These are phyloP conservation scores for Brachionichthys hirsutus DNA, from an alignment of 2,113 vertebrate species.

Conservation along the genomic window DNA sequence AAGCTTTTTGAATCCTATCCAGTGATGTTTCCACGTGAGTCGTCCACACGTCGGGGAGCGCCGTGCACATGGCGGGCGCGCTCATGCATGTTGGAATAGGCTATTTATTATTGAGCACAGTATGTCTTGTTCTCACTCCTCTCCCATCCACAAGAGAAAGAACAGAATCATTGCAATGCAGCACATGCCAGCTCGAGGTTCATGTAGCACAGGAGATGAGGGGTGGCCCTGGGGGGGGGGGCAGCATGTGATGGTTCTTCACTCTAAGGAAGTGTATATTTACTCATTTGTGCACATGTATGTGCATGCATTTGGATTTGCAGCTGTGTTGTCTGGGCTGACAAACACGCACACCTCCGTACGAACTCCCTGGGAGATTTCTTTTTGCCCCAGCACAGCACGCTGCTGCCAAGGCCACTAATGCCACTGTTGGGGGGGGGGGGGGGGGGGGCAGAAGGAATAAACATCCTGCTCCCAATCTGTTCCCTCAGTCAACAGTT, in stretches of 20 bases:
- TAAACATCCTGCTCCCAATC: constrained; percentile 56
- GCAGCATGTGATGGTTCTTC: background rate
- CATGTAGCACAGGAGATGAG: constrained; percentile 35
- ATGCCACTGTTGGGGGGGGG: constrained; percentile 40
- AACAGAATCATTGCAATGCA: constrained; percentile 29
- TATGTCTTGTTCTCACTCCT: constrained; percentile 16
- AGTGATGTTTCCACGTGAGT: constrained; percentile 13
- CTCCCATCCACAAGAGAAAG: background rate
- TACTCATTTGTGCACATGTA: constrained; percentile 19
- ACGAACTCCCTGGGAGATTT: constrained; percentile 34
- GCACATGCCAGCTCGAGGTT: constrained; percentile 53
- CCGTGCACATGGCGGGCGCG: constrained; percentile 21
- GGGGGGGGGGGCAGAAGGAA: constrained; percentile 40
- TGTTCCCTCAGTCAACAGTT: constrained; percentile 64
- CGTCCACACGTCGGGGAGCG: background rate
- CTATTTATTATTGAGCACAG: constrained; percentile 34
- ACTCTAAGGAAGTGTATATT: constrained; percentile 13
- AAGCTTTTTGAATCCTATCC: constrained; percentile 2
- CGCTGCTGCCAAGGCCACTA: constrained; percentile 42
- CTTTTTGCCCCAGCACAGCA: constrained; percentile 12
- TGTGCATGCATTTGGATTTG: constrained; percentile 17
- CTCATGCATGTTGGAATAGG: constrained; percentile 15
- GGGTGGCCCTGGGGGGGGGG: constrained; percentile 9
- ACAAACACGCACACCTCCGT: constrained; percentile 37
- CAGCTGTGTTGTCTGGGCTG: constrained; percentile 24